phyloP scores from a whole-genome alignment of 1,140 invertebrate species.

The Leucophenga varia region DNA sequence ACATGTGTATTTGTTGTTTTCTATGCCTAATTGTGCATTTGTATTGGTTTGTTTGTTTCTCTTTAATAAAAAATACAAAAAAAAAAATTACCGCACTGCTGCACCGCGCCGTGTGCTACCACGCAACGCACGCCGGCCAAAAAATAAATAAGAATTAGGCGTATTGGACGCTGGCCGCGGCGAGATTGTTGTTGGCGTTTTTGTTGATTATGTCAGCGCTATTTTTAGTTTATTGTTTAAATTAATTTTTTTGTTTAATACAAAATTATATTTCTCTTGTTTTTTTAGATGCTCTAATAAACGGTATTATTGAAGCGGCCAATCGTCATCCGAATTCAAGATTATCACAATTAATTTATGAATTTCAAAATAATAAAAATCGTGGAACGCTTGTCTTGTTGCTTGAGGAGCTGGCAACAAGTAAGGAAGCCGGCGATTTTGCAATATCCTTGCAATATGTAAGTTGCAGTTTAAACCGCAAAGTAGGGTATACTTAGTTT shows the following conservation, averaged over 20 bases:
- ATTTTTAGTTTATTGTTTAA: slow-evolving; percentile 21
- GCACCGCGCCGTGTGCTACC: too few relatives aligned
- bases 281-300: neutral
- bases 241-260: slow-evolving; percentile 8
- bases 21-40: too few relatives aligned
- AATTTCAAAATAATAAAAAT: slow-evolving; percentile 26
- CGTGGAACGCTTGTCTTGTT: slow-evolving; percentile 23
- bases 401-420: slow-evolving; percentile 43
- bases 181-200: neutral
- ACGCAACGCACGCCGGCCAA: too few relatives aligned
- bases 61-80: too few relatives aligned
- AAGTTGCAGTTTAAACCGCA: slow-evolving; percentile 8
- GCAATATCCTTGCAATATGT: slow-evolving; percentile 38
- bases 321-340: slow-evolving; percentile 34
- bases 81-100: too few relatives aligned
- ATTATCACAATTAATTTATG: slow-evolving; percentile 34
- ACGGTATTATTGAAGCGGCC: slow-evolving; percentile 26
- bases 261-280: slow-evolving; percentile 12
- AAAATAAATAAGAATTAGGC: neutral
- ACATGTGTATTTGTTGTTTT: too few relatives aligned
- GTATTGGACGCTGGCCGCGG: neutral
- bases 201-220: slow-evolving; percentile 33
- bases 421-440: slow-evolving; percentile 38
- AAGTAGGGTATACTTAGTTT: neutral
- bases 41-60: too few relatives aligned